Base-by-base conservation (phyloP, 1,140 invertebrate genomes). In the Hyles euphorbiae region DNA sequence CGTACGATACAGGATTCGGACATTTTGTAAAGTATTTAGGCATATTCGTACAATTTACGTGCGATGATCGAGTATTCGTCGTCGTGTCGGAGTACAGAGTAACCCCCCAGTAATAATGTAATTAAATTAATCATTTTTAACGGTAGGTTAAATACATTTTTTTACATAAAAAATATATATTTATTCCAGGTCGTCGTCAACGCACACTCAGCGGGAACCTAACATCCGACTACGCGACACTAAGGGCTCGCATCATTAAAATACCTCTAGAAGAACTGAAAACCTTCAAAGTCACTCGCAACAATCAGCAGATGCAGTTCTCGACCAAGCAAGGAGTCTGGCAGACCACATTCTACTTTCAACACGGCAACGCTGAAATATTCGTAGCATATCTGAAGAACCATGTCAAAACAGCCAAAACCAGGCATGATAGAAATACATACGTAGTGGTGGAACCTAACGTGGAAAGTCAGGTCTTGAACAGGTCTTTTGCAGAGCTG, bases 401-500 rank as follows among this genome's bases (percentile, higher is more conserved):
- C 54, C 75, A 88, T 52, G 75, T 94, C 5, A 92, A 91, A 82
- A 91, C 92, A 10, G 89, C 89, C 9, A 95, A 93, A 68, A 93
- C 94, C 0, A 91, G 91, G 60, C 90, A 92, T 53, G 94, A 96
- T 63, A 93, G 90, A 71, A 92, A 94, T 76, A 86, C 94, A 5
- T 96, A 93, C 76, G 80, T 95, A 3, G 91, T 96, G 4, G 74
- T 92, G 4, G 91, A 94, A 65, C 84, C 90, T 3, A 93, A 91
- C 67, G 88, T 88, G 49, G 92, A 93, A 61, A 90, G 90, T n/a
- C 91, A 94, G 71, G 92, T 93, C 40, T 72, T 97, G 48, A 93
- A 94, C 58, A 94, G 92, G 74, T 97, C 96, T 0, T 97, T 98
- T 76, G 94, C 95, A 36, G 95, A 97, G 70, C 88, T 98, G 40